A percentile compares a stretch with the other conserved stretches of the same genome.
These are phyloP conservation scores for Percina caprodes DNA, from an alignment of 2,113 vertebrate species.

Conservation along the genomic window DNA sequence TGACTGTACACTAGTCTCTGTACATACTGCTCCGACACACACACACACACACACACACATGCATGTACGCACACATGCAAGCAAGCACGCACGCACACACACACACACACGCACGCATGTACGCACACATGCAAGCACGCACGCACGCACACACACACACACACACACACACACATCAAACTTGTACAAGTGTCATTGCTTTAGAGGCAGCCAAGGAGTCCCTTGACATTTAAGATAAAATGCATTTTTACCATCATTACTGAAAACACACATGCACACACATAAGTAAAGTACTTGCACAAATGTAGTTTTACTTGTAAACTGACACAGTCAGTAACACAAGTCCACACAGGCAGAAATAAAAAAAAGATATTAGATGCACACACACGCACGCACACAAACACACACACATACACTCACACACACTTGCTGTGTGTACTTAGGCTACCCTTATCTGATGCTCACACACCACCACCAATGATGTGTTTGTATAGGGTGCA, in stretches of 20 bases:
- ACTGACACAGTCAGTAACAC: neutral
- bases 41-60: conserved; percentile 19
- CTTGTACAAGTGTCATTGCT: neutral
- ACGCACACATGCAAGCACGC: neutral
- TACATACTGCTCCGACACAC: neutral
- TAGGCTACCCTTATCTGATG: conserved; percentile 32
- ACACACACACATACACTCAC: conserved; percentile 19
- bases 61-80: neutral
- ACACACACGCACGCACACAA: conserved; percentile 14
- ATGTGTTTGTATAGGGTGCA: conserved; percentile 60
- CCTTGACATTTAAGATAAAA: conserved; percentile 48
- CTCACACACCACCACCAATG: conserved; percentile 41
- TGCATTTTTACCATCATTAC: conserved; percentile 36
- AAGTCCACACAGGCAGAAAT: neutral
- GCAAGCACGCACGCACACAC: neutral
- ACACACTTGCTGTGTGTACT: conserved; percentile 49
- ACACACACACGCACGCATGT: neutral
- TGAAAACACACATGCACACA: conserved; percentile 5
- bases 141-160: neutral
- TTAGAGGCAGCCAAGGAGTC: conserved; percentile 23
- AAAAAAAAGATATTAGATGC: conserved; percentile 14
- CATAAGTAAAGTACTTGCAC: neutral
- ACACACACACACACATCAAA: neutral
- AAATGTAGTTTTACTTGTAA: neutral
- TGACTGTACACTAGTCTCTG: conserved; percentile 28